Percentiles rank a stretch among this genome's conserved stretches.
These are phyloP conservation scores for Adelognathus sp. DNA, from an alignment of 2,888 invertebrate species.

Conservation along the genomic window DNA sequence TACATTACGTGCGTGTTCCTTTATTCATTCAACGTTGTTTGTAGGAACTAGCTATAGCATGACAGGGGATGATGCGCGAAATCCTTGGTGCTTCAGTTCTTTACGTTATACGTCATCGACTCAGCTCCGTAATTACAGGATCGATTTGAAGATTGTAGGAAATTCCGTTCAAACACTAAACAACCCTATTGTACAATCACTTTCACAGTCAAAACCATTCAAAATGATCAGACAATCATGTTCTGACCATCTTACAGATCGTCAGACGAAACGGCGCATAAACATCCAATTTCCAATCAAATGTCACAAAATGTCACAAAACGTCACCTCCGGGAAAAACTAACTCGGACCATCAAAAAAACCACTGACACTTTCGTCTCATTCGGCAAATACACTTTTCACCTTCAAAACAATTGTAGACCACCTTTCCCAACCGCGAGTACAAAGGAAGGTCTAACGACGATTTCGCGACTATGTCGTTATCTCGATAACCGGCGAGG, in stretches of 20 bases:
- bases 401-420: conserved; percentile 9
- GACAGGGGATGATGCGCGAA: conserved; percentile 22
- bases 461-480: conserved; percentile 82
- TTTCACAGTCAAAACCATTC: background rate
- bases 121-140: conserved; percentile 10
- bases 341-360: no score
- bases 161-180: conserved; percentile 9
- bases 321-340: background rate
- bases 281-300: background rate
- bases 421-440: background rate
- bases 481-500: conserved; percentile 84
- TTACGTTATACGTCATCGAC: conserved; percentile 44
- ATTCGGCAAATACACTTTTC: background rate
- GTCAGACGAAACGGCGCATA: background rate
- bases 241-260: background rate
- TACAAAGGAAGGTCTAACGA: conserved; percentile 10
- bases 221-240: background rate
- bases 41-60: conserved; percentile 61
- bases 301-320: background rate
- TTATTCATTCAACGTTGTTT: conserved; percentile 39
- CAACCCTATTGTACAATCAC: background rate
- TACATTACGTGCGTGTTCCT: conserved; percentile 36
- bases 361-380: background rate
- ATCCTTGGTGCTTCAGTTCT: conserved; percentile 8
- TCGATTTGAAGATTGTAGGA: conserved; percentile 3